Evolutionary conservation across 2,113 vertebrate species (phyloP).

Genomic region (Tichodroma muraria): DNA sequence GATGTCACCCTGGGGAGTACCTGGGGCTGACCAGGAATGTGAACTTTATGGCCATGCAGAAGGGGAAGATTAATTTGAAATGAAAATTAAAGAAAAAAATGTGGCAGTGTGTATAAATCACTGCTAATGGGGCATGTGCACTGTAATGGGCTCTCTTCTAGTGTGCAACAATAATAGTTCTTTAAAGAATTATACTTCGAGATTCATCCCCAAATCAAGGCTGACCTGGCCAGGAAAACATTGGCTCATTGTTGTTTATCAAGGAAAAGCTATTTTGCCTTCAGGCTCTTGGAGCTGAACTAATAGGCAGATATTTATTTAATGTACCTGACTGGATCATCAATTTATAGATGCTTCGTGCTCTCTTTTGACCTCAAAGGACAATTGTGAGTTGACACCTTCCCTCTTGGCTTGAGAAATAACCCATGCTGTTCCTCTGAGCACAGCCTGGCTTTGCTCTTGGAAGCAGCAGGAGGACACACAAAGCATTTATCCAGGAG

Average conservation of each 20-base stretch:
- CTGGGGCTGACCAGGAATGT: neutral
- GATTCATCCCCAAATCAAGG: neutral
- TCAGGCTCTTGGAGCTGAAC: neutral
- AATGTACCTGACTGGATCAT: neutral
- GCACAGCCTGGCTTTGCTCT: neutral
- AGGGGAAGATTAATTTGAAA: neutral
- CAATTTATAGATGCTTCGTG: neutral
- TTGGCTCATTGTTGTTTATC: neutral
- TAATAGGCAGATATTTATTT: neutral
- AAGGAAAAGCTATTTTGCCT: neutral
- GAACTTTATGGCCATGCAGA: neutral
- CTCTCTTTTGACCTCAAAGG: neutral
- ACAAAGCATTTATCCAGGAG: neutral
- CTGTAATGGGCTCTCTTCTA: neutral
- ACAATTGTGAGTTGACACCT: neutral
- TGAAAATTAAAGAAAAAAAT: neutral
- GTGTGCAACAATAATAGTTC: neutral
- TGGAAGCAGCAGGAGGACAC: neutral
- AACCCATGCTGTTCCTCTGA: neutral
- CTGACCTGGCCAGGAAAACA: neutral
- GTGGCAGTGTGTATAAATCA: conserved; percentile 5
- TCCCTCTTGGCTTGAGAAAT: neutral
- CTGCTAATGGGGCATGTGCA: neutral
- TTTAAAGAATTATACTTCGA: neutral
- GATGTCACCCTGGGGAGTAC: neutral